Base-by-base conservation (phyloP, 1,140 invertebrate genomes). In the Idris sp. region DNA sequence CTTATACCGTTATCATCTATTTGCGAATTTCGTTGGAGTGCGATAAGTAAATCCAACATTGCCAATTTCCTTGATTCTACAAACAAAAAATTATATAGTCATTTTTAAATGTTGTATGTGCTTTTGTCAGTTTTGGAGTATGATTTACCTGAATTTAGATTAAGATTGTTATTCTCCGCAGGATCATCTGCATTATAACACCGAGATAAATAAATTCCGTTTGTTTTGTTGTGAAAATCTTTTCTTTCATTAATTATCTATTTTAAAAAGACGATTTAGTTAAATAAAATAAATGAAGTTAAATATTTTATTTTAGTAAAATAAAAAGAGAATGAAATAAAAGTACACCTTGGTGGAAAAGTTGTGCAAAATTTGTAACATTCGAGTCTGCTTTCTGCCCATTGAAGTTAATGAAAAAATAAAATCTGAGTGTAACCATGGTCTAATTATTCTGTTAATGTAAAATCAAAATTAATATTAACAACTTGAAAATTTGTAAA, bases 1-100 rank as follows among this genome's bases (percentile, higher is more conserved):
- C 91, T 87, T 36, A 74, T 73, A 56, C 94, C 93, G 26, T 86
- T 68, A 41, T 90, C 84, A 61, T 88, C 89, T 44, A 90, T 90
- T 11, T 71, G 49, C 15, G 81, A 86, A 14, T 89, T 87, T 49
- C 87, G 79, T 30, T 88, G 88, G 11, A 89, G 88, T 56, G 89
- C 86, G 4, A 96, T 84, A 4, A 96, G 76, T 19, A 93, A 84
- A 88, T 94, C 93, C 22, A 94, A 81, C 83, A 94, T 92, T 1
- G 92, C 92, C 19, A 67, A 40, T 56, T 18, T 54, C 1, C 2
- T 11, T 10, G 3, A 40, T n/a, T n/a, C n/a, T n/a, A n/a, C n/a
- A n/a, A n/a, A n/a, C n/a, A n/a, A n/a, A n/a, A n/a, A n/a, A n/a
- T n/a, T n/a, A n/a, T n/a, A n/a, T n/a, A n/a, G n/a, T n/a, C n/a